Evolutionary conservation across 2,888 invertebrate species (phyloP).

Genomic region (Calameuta pallipes): DNA sequence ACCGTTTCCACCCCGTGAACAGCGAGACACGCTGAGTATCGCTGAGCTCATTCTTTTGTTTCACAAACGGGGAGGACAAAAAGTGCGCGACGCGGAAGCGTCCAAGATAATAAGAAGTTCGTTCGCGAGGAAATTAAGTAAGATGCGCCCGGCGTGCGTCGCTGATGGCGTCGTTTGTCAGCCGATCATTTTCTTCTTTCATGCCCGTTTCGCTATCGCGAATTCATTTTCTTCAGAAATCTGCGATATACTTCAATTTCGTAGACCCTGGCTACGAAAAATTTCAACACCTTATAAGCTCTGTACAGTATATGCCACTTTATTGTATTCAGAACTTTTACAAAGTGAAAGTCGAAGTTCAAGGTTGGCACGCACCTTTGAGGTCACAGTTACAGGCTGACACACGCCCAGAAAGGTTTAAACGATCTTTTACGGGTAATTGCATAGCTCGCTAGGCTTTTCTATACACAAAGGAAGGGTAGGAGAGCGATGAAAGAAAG

Average conservation of each 20-base stretch:
- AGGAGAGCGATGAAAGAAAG: background rate
- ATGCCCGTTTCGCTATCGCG: background rate
- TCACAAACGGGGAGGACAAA: conserved; percentile 41
- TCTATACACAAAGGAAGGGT: background rate
- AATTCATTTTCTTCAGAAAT: background rate
- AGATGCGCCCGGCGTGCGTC: conserved; percentile 29
- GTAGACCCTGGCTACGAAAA: background rate
- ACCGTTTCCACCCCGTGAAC: conserved; percentile 50
- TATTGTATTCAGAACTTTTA: background rate
- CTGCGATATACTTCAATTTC: background rate
- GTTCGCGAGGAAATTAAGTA: conserved; percentile 58
- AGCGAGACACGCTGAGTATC: conserved; percentile 19
- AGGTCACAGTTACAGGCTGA: no score
- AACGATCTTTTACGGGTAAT: background rate
- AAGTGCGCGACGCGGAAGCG: conserved; percentile 40
- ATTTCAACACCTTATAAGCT: background rate
- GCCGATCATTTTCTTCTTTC: background rate
- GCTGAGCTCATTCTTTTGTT: conserved; percentile 52
- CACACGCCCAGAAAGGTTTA: background rate
- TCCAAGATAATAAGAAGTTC: conserved; percentile 56
- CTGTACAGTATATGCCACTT: background rate
- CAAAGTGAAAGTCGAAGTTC: background rate
- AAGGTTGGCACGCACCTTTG: background rate
- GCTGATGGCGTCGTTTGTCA: conserved; percentile 7
- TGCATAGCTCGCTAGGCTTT: background rate